Percentiles rank a stretch among this genome's conserved stretches.
Conservation (phyloP, 2,888 invertebrate species). For the Plemyria rubiginata region DNA sequence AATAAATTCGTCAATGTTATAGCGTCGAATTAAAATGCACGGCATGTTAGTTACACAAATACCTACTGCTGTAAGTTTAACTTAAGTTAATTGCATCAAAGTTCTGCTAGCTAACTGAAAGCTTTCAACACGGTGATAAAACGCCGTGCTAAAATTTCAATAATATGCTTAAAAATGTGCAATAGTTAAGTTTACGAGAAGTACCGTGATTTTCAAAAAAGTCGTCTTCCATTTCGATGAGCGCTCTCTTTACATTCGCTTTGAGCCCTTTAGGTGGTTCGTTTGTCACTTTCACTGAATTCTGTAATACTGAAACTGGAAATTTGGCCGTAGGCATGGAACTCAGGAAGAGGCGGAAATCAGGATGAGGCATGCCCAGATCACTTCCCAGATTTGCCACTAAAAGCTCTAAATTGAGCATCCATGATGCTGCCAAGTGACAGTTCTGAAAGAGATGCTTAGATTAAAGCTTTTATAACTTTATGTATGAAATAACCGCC, state of each 20-base stretch:
- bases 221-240: constrained; percentile 90
- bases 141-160: too few relatives aligned
- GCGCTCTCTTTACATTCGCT: constrained; percentile 94
- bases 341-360: constrained; percentile 94
- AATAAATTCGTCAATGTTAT: too few relatives aligned
- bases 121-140: too few relatives aligned
- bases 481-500: not conserved
- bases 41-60: too few relatives aligned
- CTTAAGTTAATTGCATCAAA: too few relatives aligned
- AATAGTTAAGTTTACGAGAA: too few relatives aligned
- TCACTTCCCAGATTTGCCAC: constrained; percentile 90
- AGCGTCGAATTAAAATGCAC: too few relatives aligned
- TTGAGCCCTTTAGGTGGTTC: constrained; percentile 97
- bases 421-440: constrained; percentile 97
- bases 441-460: constrained; percentile 88
- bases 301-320: constrained; percentile 96
- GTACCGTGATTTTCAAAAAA: constrained; percentile 92
- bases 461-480: not conserved
- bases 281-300: constrained; percentile 97
- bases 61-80: too few relatives aligned
- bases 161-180: too few relatives aligned
- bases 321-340: constrained; percentile 95
- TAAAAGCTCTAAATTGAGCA: constrained; percentile 92
- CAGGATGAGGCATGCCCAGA: constrained; percentile 86
- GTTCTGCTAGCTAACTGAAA: too few relatives aligned